Conservation (phyloP, 1,140 invertebrate species). For the Drosophila sproati region DNA sequence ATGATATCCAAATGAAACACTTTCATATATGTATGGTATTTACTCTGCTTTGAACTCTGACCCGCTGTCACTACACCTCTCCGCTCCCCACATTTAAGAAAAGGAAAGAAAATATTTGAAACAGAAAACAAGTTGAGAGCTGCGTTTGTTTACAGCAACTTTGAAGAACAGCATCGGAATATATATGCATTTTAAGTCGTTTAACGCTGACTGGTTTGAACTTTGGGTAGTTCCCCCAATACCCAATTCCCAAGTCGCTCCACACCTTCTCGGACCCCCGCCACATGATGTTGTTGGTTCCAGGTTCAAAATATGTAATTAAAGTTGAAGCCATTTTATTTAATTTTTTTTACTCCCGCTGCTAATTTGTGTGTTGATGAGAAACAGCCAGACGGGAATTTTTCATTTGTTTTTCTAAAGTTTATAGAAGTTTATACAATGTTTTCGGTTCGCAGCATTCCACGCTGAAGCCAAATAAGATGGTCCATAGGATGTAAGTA, state of each 20-base stretch:
- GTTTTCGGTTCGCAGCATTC: constrained; percentile 29
- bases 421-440: constrained; percentile 41
- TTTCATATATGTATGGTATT: constrained; percentile 26
- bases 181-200: constrained; percentile 39
- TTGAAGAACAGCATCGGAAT: constrained; percentile 32
- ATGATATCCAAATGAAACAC: constrained; percentile 50
- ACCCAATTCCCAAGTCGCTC: background rate
- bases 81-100: background rate
- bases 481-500: constrained; percentile 9
- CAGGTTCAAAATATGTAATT: constrained; percentile 46
- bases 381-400: constrained; percentile 22
- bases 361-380: constrained; percentile 8
- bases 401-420: constrained; percentile 50
- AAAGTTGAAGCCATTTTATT: constrained; percentile 32
- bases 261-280: no score
- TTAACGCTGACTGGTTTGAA: constrained; percentile 6
- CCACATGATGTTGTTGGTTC: constrained; percentile 14
- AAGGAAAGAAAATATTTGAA: constrained; percentile 1
- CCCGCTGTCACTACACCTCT: constrained; percentile 2
- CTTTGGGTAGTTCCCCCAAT: background rate
- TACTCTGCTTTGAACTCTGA: constrained; percentile 40
- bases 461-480: constrained; percentile 5
- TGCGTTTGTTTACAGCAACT: constrained; percentile 26
- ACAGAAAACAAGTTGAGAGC: constrained; percentile 15
- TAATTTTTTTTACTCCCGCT: background rate